phyloP scores from a whole-genome alignment of 2,113 vertebrate species.

The Rallus limicola region DNA sequence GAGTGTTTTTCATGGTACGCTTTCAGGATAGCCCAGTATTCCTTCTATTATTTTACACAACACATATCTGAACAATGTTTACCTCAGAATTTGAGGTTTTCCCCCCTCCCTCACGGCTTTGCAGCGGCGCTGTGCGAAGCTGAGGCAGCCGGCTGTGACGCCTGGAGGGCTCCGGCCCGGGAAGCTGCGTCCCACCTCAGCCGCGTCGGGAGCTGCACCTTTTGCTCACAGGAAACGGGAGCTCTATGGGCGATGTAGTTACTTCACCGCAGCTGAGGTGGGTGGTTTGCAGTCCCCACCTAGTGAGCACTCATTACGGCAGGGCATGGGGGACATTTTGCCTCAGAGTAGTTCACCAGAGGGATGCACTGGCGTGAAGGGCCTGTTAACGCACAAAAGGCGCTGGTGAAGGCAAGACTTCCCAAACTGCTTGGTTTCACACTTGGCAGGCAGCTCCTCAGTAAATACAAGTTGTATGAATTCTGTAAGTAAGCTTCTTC shows the following conservation, averaged over 20 bases:
- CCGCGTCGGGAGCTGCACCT: neutral
- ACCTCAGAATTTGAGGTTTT: neutral
- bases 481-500: neutral
- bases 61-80: fast-evolving
- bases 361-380: fast-evolving
- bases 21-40: fast-evolving
- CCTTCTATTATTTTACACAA: neutral
- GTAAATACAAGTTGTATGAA: neutral
- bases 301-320: fast-evolving
- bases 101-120: fast-evolving
- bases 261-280: neutral
- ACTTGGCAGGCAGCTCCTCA: neutral
- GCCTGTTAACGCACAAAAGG: fast-evolving
- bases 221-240: fast-evolving
- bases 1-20: fast-evolving
- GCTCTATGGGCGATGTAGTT: fast-evolving
- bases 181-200: fast-evolving
- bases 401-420: neutral
- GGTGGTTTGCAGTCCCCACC: fast-evolving
- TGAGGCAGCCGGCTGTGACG: neutral
- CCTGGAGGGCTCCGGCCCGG: fast-evolving
- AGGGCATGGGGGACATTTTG: neutral
- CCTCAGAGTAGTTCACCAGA: neutral
- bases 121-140: fast-evolving
- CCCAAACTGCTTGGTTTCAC: fast-evolving